Evolutionary conservation across 1,140 invertebrate genomes (phyloP).

Genomic region (Colletes latitarsis): DNA sequence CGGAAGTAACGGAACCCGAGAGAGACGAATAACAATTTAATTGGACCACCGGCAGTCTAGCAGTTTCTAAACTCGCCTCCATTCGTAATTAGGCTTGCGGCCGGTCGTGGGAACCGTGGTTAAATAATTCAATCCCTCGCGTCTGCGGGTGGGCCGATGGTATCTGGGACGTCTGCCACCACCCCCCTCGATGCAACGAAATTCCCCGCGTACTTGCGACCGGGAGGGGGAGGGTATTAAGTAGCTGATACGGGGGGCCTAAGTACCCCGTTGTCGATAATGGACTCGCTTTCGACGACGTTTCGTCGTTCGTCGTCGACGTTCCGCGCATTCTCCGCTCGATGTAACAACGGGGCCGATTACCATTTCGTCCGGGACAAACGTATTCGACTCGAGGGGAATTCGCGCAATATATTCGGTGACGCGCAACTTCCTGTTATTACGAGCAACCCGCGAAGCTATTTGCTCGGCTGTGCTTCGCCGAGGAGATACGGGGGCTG

Average conservation of each 20-base stretch:
- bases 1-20: conserved; percentile 23
- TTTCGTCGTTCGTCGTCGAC: background rate
- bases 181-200: conserved; percentile 24
- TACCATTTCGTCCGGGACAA: conserved; percentile 1
- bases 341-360: background rate
- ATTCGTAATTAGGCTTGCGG: conserved; percentile 62
- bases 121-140: conserved; percentile 58
- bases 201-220: conserved; percentile 41
- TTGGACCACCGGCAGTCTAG: conserved; percentile 40
- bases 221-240: conserved; percentile 7
- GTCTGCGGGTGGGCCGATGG: conserved; percentile 33
- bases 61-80: conserved; percentile 51
- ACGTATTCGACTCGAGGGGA: background rate
- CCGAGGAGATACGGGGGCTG: background rate
- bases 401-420: background rate
- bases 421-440: background rate
- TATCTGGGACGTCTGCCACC: conserved; percentile 14
- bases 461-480: conserved; percentile 1
- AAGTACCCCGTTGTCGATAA: background rate
- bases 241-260: background rate
- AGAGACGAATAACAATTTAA: conserved; percentile 58
- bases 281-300: background rate
- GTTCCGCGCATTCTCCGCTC: background rate
- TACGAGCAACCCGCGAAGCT: background rate
- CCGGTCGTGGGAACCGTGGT: conserved; percentile 44